Evolutionary conservation across 2,888 invertebrate genomes (phyloP), one percentile per base, ranked within the genome.

Genomic region (Flabesymbios commensalis): DNA sequence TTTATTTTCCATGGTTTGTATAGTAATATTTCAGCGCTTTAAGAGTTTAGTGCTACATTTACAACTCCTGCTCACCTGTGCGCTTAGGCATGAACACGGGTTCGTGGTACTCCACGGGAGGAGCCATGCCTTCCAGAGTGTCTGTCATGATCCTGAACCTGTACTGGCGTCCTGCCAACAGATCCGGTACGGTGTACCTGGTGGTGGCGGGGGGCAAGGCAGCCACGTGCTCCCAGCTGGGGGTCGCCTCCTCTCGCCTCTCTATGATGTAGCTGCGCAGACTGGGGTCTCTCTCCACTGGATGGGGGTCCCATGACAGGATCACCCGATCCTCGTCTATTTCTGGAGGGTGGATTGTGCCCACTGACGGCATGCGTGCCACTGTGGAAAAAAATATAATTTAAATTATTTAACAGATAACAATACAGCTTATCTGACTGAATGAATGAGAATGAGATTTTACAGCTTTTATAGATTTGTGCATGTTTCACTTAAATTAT

Each of bases 221-320:
- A 53, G 64, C 68, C 14, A 70, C 56, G 1, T 55, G 32, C 2
- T 43, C 24, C 71, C 71, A 71, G 28, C 43, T 10, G 24, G 57
- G 29, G 3, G 59, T 57, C 24, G 57, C 61, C 48, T 78, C 65
- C 56, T 79, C 78, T 31, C 74, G 70, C 45, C 76, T 72, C 71
- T 81, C 79, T 4, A 80, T 67, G 57, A 77, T 64, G 65, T 78
- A 80, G 53, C 74, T 72, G 45, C 74, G 76, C 56, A 82, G 62
- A n/a, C 48, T 28, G 29, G 55, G 41, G 10, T 26, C 36, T 17
- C 55, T 32, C 32, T 53, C 61, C 19, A 65, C 22, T 28, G 26
- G 17, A 2, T 92, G 91, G 28, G 90, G 89, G 75, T 89, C 89
- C 93, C 93, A 93, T 81, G 75, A 64, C 48, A 83, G 69, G 14